Percentiles rank a stretch among this genome's conserved stretches.
phyloP scores from a whole-genome alignment of 2,113 vertebrate genomes.

The Bubo scandiacus region DNA sequence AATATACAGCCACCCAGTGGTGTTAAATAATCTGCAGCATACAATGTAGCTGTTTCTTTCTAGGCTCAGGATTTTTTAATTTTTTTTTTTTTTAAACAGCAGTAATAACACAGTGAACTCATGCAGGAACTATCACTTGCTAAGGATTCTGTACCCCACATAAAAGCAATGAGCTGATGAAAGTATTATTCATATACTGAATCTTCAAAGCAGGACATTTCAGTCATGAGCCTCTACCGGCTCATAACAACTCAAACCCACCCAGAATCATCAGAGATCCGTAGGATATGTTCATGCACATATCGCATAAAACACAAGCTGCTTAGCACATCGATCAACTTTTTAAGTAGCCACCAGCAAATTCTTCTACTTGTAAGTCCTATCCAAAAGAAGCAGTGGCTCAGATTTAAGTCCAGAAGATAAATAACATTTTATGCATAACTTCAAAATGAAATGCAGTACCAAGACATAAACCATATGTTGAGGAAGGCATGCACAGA shows the following conservation, averaged over 20 bases:
- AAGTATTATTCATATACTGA: background rate
- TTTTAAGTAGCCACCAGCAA: background rate
- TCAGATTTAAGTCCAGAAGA: background rate
- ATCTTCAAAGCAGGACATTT: background rate
- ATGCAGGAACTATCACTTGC: background rate
- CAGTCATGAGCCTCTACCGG: background rate
- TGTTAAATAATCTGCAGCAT: background rate
- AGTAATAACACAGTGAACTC: background rate
- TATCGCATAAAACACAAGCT: background rate
- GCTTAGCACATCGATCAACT: background rate
- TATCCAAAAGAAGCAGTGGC: background rate
- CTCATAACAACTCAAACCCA: background rate
- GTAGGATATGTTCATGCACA: accelerated
- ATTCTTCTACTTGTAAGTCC: background rate
- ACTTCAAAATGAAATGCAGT: background rate
- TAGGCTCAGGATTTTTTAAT: background rate
- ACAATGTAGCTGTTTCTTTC: background rate
- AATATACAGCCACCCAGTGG: background rate
- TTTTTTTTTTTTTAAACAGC: background rate
- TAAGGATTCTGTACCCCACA: background rate
- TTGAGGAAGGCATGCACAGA: background rate
- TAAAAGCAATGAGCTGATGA: background rate
- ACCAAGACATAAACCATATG: background rate
- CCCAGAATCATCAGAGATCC: background rate
- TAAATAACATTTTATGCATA: background rate